Evolutionary conservation across 1,140 invertebrate species (phyloP), one percentile per base, ranked within the genome.

Genomic region (Orchesella cincta): DNA sequence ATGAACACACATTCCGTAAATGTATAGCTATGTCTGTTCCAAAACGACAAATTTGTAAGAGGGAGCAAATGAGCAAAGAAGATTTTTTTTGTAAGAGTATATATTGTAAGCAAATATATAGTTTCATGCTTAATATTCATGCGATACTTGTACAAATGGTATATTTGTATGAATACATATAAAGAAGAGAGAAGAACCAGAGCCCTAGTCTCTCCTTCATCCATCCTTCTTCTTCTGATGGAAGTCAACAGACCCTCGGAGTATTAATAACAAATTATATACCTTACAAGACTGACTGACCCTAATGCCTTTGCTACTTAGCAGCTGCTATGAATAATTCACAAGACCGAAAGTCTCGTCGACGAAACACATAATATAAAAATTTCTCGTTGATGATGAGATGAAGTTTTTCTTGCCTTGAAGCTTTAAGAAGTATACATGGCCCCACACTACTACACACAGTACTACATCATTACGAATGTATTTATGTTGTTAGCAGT

Each of bases 241-340:
- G 52, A 57, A 57, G 52, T 57, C 52, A 57, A 57, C 52, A n/a
- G 52, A 57, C 14, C 52, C 52, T 57, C 52, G 8, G 52, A 14
- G 52, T 57, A 57, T 57, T 57, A 57, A 57, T 57, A 8, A 57
- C 52, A 57, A 57, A 57, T 57, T 57, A 57, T n/a, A n/a, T 57
- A 57, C 52, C 52, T 57, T 57, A 57, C 52, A 57, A 57, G 23
- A 57, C n/a, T n/a, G n/a, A n/a, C n/a, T 57, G 52, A 57, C 52
- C 52, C 52, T 57, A 57, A 57, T 57, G 52, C 52, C 23, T 57
- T 57, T 57, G 52, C 52, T 57, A 57, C 52, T 57, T 57, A 57
- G 52, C 52, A 57, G 52, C 52, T 57, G 52, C 52, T 57, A 57
- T 57, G 52, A 57, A 57, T 57, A 57, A 57, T 57, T 57, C 52